These are phyloP conservation scores for Noctua janthe DNA, from an alignment of 2,888 invertebrate genomes.

Conservation along the genomic window DNA sequence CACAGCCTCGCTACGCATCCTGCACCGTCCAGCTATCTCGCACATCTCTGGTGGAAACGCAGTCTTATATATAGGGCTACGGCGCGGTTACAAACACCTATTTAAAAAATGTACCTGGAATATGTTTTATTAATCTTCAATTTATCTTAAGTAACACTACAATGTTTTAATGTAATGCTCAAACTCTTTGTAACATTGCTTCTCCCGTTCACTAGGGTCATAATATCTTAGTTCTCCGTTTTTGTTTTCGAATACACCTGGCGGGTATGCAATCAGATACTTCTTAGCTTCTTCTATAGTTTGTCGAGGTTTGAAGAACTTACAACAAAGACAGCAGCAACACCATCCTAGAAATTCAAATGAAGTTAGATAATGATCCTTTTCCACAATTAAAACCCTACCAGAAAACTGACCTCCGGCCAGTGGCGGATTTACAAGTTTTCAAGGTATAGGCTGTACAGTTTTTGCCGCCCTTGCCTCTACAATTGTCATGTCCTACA, in stretches of 20 bases:
- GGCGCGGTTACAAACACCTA: not conserved
- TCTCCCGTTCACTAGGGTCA: conserved; percentile 89
- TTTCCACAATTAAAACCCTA: not conserved
- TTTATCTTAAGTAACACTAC: conserved; percentile 55
- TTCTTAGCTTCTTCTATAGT: conserved; percentile 89
- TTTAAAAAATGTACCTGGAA: not conserved
- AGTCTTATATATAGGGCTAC: no score
- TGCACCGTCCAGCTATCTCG: no score
- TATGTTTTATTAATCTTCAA: not conserved
- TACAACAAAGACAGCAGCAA: conserved; percentile 91
- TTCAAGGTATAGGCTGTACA: no score
- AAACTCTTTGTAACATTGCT: conserved; percentile 89
- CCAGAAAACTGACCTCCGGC: not conserved
- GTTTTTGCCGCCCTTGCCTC: no score
- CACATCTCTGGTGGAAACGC: no score
- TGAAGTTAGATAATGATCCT: not conserved
- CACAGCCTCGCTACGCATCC: no score
- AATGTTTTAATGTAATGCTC: conserved; percentile 90
- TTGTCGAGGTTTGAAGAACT: conserved; percentile 89
- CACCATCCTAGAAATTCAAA: conserved; percentile 90
- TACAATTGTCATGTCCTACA: no score
- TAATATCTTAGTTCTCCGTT: conserved; percentile 88
- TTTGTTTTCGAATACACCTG: conserved; percentile 85
- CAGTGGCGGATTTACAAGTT: no score
- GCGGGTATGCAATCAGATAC: conserved; percentile 90